phyloP scores from a whole-genome alignment of 2,888 invertebrate genomes.

The Morpho helenor region DNA sequence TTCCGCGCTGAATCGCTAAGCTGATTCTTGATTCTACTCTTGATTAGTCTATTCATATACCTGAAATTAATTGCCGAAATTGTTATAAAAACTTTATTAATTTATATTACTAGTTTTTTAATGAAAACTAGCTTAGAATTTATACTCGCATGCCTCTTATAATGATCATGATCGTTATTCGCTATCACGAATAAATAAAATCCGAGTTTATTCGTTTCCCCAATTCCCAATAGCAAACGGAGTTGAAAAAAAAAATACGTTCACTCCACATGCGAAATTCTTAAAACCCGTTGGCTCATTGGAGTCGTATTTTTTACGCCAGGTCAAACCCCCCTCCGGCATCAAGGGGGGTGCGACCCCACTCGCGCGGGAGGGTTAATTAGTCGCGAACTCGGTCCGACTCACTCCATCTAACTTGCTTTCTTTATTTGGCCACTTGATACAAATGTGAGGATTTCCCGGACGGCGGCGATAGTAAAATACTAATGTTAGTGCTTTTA shows the following conservation, averaged over 20 bases:
- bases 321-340: constrained; percentile 35
- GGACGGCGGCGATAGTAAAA: constrained; percentile 30
- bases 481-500: constrained; percentile 19
- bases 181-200: background rate
- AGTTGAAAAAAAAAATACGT: background rate
- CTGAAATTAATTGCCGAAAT: too few relatives aligned
- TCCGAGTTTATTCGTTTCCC: background rate
- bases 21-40: too few relatives aligned
- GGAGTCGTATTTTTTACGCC: constrained; percentile 64
- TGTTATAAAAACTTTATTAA: too few relatives aligned
- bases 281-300: constrained; percentile 52
- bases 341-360: constrained; percentile 35
- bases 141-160: too few relatives aligned
- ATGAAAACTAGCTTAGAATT: too few relatives aligned
- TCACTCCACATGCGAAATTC: constrained; percentile 41
- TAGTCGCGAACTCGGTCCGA: constrained; percentile 75
- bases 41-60: too few relatives aligned
- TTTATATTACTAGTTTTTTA: too few relatives aligned
- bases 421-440: constrained; percentile 77
- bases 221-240: constrained; percentile 1
- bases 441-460: constrained; percentile 62
- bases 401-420: constrained; percentile 75
- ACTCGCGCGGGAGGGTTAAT: constrained; percentile 60
- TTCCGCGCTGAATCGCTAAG: too few relatives aligned
- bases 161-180: too few relatives aligned